Percentiles rank a stretch among this genome's conserved stretches.
These are phyloP conservation scores for Empidonax traillii DNA, from an alignment of 2,113 vertebrate species.

Conservation along the genomic window DNA sequence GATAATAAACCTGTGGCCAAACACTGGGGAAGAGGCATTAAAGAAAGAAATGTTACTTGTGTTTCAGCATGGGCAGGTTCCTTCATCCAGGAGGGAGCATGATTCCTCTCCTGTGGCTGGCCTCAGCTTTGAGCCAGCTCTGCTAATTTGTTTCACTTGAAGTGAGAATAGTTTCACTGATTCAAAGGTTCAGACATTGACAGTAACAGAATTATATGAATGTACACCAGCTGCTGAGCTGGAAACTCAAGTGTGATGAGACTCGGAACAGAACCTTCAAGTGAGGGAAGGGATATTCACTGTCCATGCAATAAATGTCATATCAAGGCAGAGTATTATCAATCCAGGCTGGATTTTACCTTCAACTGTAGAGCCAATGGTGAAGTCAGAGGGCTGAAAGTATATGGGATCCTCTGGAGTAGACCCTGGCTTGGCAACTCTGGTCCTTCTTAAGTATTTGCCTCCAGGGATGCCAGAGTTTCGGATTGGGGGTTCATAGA, in stretches of 20 bases:
- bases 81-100: not conserved
- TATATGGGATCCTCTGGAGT: constrained; percentile 76
- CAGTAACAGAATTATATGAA: not conserved
- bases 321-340: not conserved
- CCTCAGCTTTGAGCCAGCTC: not conserved
- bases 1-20: constrained; percentile 86
- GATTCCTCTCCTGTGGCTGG: not conserved
- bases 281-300: not conserved
- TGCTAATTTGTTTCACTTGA: not conserved
- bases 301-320: not conserved
- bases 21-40: constrained; percentile 75
- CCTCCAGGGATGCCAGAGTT: constrained; percentile 90
- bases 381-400: constrained; percentile 87
- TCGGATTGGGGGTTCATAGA: constrained; percentile 82
- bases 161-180: not conserved
- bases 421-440: constrained; percentile 81
- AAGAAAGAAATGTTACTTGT: not conserved
- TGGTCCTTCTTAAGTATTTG: constrained; percentile 83
- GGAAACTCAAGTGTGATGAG: not conserved
- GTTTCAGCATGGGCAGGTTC: not conserved
- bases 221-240: not conserved
- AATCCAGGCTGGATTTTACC: constrained; percentile 72
- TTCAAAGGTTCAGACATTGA: not conserved
- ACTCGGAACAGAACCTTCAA: not conserved
- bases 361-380: constrained; percentile 84